Conservation (phyloP, 2,888 invertebrate species). For the Eucera pruinosa region DNA sequence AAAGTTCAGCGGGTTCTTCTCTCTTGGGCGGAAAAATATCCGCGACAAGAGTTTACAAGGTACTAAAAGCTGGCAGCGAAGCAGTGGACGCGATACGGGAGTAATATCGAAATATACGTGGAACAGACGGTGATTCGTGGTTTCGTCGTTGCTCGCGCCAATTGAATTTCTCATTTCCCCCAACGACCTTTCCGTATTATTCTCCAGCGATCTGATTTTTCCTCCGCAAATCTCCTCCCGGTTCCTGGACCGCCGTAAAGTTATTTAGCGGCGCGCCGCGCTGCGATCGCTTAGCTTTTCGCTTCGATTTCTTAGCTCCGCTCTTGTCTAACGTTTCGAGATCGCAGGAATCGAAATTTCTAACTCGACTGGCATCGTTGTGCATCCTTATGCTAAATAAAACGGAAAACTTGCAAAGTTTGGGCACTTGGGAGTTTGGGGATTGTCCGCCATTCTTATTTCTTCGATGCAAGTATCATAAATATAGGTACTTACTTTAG, state of each 20-base stretch:
- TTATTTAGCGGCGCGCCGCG: background rate
- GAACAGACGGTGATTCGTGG: conserved; percentile 27
- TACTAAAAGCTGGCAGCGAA: conserved; percentile 50
- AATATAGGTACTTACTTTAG: too few species aligned
- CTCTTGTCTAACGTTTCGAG: too few species aligned
- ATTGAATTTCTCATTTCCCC: conserved; percentile 44
- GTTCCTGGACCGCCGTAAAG: background rate
- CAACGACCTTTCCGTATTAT: background rate
- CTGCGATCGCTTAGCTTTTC: background rate
- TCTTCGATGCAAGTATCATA: too few species aligned
- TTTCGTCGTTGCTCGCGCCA: conserved; percentile 24
- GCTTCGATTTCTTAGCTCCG: background rate
- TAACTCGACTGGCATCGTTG: background rate
- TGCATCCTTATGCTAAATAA: background rate
- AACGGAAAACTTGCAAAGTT: background rate
- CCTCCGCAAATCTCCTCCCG: background rate
- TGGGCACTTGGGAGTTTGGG: too few species aligned
- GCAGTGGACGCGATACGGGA: conserved; percentile 7
- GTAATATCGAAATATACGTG: conserved; percentile 54
- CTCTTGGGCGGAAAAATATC: conserved; percentile 41
- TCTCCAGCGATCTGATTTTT: background rate
- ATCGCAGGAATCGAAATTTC: too few species aligned
- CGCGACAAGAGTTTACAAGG: conserved; percentile 43
- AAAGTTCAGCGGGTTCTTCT: conserved; percentile 37
- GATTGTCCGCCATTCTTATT: too few species aligned